A percentile compares a stretch with the other conserved stretches of the same genome.
These are phyloP conservation scores for Aptenodytes patagonicus DNA, from an alignment of 2,113 vertebrate genomes.

Conservation along the genomic window DNA sequence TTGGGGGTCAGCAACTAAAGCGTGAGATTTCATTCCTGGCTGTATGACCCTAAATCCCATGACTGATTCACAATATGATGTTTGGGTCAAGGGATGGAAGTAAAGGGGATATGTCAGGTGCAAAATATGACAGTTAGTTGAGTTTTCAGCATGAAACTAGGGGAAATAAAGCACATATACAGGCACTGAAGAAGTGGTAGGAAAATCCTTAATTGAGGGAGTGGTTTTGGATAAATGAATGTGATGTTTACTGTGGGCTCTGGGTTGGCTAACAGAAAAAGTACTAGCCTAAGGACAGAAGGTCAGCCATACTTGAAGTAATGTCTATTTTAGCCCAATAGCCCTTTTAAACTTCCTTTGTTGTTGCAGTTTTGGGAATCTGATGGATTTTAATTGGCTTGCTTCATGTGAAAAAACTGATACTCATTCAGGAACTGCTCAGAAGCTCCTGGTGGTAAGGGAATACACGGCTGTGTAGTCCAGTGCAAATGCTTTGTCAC, in stretches of 20 bases:
- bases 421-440: background rate
- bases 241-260: background rate
- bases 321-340: background rate
- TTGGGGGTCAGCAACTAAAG: background rate
- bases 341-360: background rate
- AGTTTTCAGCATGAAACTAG: background rate
- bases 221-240: background rate
- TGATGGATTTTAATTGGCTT: conserved; percentile 1
- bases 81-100: background rate
- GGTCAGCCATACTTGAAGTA: background rate
- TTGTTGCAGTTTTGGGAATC: background rate
- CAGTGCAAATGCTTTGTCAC: background rate
- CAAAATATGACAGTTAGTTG: background rate
- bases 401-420: background rate
- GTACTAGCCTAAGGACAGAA: background rate
- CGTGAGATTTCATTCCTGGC: background rate
- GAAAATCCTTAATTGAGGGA: background rate
- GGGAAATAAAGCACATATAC: background rate
- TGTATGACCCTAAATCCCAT: background rate
- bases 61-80: background rate
- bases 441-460: background rate
- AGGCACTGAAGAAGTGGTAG: background rate
- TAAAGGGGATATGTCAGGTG: background rate
- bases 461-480: background rate
- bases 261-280: background rate